Evolutionary conservation across 2,797 vertebrate genomes (phyloP), one percentile per base, ranked within the genome.

Genomic region (Cyclopterus lumpus): DNA sequence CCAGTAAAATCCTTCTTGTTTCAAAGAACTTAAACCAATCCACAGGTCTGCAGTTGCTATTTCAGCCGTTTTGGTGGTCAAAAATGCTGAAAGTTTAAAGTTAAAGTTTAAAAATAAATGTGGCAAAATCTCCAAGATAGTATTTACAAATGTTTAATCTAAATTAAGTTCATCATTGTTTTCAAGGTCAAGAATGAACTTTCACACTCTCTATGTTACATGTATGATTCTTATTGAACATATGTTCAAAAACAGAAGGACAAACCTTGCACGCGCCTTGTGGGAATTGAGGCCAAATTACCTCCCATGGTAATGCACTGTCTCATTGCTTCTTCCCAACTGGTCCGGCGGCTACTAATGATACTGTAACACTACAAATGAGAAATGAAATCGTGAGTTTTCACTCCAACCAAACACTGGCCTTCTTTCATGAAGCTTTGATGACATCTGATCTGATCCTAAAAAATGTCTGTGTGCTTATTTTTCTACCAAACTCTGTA

Each of bases 11-110:
- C 80, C 92, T 46, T 95, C 94, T 20, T 93, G 86, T 66, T 92
- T 95, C 75, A 96, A 32, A 78, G 96, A 93, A 78, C 94, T 97
- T 84, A 98, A 90, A 83, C 97, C 97, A 72, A 94, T 97, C 97
- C 97, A 99, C 46, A 93, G 54, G 60, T 92, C 85, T 59, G 46
- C 4, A 38, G 38, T 6, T 38, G n/a, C 3, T 46, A 8, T 2
- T 15, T 72, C 58, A 3, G 62, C 69, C 81, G 91, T 79, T 78
- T 26, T 83, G 36, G 59, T 87, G 32, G 57, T 82, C 57, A 94
- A 26, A 84, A 90, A 93, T 26, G 83, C 93, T 94, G 66, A 26
- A 81, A 75, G 44, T 57, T 20, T 30, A 30, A 30, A 28, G 30
- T 30, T 30, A 30, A 30, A 30, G 28, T 30, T 30, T 4, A 30